Evolutionary conservation across 1,140 invertebrate species (phyloP).

Genomic region (Polypedilum vanderplanki): DNA sequence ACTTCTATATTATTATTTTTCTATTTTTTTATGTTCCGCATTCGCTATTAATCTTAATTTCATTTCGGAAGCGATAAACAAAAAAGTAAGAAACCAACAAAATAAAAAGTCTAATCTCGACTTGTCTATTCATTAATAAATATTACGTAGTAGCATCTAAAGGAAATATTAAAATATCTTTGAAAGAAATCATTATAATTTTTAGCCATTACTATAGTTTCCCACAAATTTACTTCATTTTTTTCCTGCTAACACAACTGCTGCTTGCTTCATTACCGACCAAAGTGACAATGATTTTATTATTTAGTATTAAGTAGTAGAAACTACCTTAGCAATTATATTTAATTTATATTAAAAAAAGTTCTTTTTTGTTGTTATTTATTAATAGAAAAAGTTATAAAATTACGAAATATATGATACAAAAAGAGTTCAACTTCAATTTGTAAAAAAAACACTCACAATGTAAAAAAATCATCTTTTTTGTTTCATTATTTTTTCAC

Average conservation of each 20-base stretch:
- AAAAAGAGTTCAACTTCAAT: background rate
- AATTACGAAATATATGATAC: background rate
- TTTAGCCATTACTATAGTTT: background rate
- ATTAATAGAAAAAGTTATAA: background rate
- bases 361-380: background rate
- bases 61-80: background rate
- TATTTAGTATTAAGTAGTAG: slow-evolving; percentile 15
- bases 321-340: background rate
- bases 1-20: background rate
- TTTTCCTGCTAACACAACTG: too few species aligned
- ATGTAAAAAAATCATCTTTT: too few species aligned
- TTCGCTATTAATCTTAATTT: background rate
- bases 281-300: slow-evolving; percentile 11
- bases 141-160: background rate
- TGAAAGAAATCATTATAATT: background rate
- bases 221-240: background rate
- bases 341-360: background rate
- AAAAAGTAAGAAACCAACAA: background rate
- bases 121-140: background rate
- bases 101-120: background rate
- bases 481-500: too few species aligned
- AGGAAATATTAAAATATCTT: background rate
- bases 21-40: background rate
- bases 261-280: background rate
- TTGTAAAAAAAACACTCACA: background rate